A percentile compares a stretch with the other conserved stretches of the same genome.
phyloP scores from a whole-genome alignment of 2,113 vertebrate species.

The Thamnaconus septentrionalis region DNA sequence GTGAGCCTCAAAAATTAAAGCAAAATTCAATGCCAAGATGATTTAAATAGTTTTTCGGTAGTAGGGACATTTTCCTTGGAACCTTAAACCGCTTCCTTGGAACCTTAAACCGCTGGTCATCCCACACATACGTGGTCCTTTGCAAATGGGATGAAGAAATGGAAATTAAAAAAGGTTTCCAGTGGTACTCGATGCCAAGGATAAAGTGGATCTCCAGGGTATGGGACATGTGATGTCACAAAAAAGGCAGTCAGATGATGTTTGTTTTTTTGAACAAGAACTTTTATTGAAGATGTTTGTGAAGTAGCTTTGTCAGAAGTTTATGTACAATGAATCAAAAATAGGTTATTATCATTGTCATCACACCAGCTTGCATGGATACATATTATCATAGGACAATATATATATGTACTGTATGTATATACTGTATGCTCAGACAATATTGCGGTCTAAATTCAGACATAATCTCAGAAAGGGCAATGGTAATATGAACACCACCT shows the following conservation, averaged over 20 bases:
- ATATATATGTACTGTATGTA: slow-evolving; percentile 6
- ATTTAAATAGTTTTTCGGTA: too few species aligned
- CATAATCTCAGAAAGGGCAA: slow-evolving; percentile 12
- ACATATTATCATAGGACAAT: slow-evolving; percentile 45
- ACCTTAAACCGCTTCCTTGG: too few species aligned
- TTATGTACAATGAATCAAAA: slow-evolving; percentile 64
- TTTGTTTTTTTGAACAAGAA: slow-evolving; percentile 43
- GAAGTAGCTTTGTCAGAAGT: slow-evolving; percentile 48
- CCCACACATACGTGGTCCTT: too few species aligned
- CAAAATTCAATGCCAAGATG: too few species aligned
- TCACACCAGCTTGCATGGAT: slow-evolving; percentile 42
- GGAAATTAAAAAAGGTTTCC: too few species aligned
- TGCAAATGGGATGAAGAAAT: too few species aligned
- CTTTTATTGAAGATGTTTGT: slow-evolving; percentile 71
- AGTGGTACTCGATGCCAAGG: background rate
- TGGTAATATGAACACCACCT: slow-evolving; percentile 10
- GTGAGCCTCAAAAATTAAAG: too few species aligned
- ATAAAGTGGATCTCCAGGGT: too few species aligned
- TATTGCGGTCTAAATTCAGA: slow-evolving; percentile 15
- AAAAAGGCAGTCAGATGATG: background rate
- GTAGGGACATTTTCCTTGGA: too few species aligned
- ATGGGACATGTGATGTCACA: too few species aligned
- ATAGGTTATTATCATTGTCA: slow-evolving; percentile 53
- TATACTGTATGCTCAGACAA: background rate
- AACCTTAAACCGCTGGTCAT: too few species aligned